Evolutionary conservation across 2,797 vertebrate genomes (phyloP).

Genomic region (Arnoldichthys spilopterus): DNA sequence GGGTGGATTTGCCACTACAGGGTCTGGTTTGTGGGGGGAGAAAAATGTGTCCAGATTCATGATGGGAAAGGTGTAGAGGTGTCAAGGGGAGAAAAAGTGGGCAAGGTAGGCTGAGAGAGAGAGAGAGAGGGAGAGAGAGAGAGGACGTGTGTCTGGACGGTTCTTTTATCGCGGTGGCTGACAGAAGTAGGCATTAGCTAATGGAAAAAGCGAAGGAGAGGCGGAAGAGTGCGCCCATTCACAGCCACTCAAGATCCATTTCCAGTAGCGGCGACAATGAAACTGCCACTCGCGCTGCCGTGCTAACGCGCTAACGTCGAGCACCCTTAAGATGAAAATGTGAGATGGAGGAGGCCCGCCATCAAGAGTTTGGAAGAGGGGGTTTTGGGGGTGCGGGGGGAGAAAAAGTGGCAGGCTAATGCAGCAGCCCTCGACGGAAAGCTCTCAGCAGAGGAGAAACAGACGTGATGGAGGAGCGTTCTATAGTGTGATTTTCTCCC

Average conservation of each 20-base stretch:
- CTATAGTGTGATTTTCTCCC: constrained; percentile 77
- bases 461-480: constrained; percentile 68
- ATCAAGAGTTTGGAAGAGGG: constrained; percentile 66
- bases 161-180: constrained; percentile 71
- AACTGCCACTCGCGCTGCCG: constrained; percentile 70
- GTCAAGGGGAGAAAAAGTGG: constrained; percentile 14
- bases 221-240: constrained; percentile 69
- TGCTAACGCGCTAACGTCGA: constrained; percentile 80
- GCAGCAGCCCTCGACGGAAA: constrained; percentile 57
- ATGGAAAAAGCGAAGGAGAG: constrained; percentile 75
- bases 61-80: background rate
- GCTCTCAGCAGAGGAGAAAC: constrained; percentile 77
- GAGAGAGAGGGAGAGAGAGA: constrained; percentile 33
- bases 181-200: constrained; percentile 83
- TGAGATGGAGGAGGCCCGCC: constrained; percentile 76
- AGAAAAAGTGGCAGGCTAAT: constrained; percentile 78
- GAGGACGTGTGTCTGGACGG: constrained; percentile 53
- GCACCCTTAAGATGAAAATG: constrained; percentile 85
- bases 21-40: background rate
- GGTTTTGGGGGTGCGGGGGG: constrained; percentile 64
- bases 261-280: constrained; percentile 71
- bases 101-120: constrained; percentile 62
- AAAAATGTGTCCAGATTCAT: background rate
- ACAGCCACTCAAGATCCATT: constrained; percentile 79
- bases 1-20: background rate